Evolutionary conservation across 2,113 vertebrate genomes (phyloP), one percentile per base, ranked within the genome.

Genomic region (Tachysurus vachellii): DNA sequence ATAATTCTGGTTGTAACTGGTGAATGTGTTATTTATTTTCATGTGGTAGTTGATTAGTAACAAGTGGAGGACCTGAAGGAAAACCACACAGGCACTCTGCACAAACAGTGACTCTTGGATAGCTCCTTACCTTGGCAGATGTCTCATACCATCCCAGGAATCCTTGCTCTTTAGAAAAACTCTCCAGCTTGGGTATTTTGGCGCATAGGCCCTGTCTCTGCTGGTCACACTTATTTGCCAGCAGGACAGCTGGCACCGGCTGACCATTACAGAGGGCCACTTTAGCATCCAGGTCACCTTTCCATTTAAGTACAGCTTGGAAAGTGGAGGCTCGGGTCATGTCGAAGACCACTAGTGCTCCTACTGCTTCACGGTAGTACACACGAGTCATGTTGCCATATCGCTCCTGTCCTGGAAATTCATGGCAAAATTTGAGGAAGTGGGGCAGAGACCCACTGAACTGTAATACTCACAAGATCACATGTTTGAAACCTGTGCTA

Each of bases 331-430:
- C 88, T 0, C 96, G 86, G 1, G 96, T 96, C 94, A 96, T 95
- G 91, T 96, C 96, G 31, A 96, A 96, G 86, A 96, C 95, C 4
- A 96, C 95, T 0, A 96, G 92, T 0, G 96, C 96, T 2, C 96
- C 96, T 9, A 96, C 95, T 0, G 96, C 96, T 88, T 96, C 96
- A 1, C 94, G 87, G 93, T 96, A 96, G 91, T 96, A 96, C 61
- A 96, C 95, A 0, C 96, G 95, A 13, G 96, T 96, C 96, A 96
- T 96, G 93, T 96, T 95, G 31, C 96, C 96, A 73, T 96, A 96
- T 16, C 96, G 92, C 80, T 96, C 96, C 88, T 96, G 96, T n/a
- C 96, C 96, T 96, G 91, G 50, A 83, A 73, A 73, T 62, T 36
- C 50, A 81, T 4, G 85, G 31, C 42, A 50, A 80, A 21, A 84